Conservation (phyloP, 37 sponge, comb jelly and placozoan species). For the Amphimedon queenslandica region DNA sequence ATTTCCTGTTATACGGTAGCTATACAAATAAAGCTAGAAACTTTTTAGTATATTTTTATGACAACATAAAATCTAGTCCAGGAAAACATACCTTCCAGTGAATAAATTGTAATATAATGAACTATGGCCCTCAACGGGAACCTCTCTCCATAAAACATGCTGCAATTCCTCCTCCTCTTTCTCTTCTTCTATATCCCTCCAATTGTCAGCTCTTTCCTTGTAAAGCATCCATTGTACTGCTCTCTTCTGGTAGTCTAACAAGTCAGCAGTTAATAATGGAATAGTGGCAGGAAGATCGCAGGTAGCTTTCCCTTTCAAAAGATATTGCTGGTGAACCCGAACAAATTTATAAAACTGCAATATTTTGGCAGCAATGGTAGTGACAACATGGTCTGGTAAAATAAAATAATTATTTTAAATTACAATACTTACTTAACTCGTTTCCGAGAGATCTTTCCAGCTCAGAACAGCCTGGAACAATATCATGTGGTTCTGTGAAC, state of each 20-base stretch:
- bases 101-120: conserved; percentile 3
- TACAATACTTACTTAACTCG: neutral
- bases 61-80: too few species aligned
- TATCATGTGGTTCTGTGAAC: too few species aligned
- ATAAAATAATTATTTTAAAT: neutral
- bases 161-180: neutral
- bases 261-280: conserved; percentile 20
- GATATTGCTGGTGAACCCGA: neutral
- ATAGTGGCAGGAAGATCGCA: neutral
- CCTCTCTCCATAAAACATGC: neutral
- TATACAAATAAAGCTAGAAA: too few species aligned
- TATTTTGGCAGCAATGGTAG: neutral
- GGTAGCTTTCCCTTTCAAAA: neutral
- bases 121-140: neutral
- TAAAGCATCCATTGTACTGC: conserved; percentile 80
- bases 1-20: too few species aligned
- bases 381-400: neutral
- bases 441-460: too few species aligned
- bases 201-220: conserved; percentile 25
- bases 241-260: conserved; percentile 57
- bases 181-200: neutral
- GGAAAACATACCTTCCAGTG: neutral
- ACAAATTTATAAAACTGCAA: neutral
- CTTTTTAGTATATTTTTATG: too few species aligned
- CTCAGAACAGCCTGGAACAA: too few species aligned